phyloP scores from a whole-genome alignment of 2,797 vertebrate species.

The Tarsius wallacei region DNA sequence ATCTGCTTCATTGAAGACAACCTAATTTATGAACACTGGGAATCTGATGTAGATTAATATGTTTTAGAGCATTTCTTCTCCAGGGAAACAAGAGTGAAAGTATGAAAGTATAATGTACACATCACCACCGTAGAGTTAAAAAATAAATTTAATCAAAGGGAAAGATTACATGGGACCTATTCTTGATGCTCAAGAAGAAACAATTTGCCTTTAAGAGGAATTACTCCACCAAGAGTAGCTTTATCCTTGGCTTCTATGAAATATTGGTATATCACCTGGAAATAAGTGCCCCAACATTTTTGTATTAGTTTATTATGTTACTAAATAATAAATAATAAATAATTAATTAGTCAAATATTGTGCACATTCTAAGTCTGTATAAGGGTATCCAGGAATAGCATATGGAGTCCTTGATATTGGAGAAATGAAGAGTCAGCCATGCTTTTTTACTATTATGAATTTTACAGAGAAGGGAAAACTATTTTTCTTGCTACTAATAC shows the following conservation, averaged over 20 bases:
- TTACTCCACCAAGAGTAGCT: slow-evolving; percentile 2
- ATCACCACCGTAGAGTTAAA: background rate
- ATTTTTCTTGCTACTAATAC: slow-evolving; percentile 42
- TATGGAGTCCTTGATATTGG: background rate
- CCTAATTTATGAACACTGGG: slow-evolving; percentile 37
- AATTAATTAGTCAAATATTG: slow-evolving; percentile 38
- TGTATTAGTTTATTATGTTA: slow-evolving; percentile 20
- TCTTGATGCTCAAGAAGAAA: slow-evolving; percentile 13
- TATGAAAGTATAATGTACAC: slow-evolving; percentile 10
- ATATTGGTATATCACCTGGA: slow-evolving; percentile 7
- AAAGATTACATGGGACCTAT: slow-evolving; percentile 1
- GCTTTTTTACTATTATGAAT: slow-evolving; percentile 26
- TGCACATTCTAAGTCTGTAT: slow-evolving; percentile 1
- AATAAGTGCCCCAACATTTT: slow-evolving; percentile 34
- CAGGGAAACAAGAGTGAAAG: slow-evolving; percentile 10
- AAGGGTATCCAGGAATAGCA: background rate
- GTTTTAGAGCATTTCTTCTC: slow-evolving; percentile 22
- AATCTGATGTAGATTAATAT: background rate
- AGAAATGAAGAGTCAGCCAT: background rate
- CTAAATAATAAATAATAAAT: background rate
- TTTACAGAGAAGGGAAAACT: slow-evolving; percentile 8
- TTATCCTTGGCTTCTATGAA: slow-evolving; percentile 12
- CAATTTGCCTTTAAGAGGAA: slow-evolving; percentile 53
- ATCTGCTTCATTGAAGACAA: slow-evolving; percentile 7
- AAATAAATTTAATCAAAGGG: background rate